phyloP scores from a whole-genome alignment of 2,113 vertebrate species.

The Azemiops feae region DNA sequence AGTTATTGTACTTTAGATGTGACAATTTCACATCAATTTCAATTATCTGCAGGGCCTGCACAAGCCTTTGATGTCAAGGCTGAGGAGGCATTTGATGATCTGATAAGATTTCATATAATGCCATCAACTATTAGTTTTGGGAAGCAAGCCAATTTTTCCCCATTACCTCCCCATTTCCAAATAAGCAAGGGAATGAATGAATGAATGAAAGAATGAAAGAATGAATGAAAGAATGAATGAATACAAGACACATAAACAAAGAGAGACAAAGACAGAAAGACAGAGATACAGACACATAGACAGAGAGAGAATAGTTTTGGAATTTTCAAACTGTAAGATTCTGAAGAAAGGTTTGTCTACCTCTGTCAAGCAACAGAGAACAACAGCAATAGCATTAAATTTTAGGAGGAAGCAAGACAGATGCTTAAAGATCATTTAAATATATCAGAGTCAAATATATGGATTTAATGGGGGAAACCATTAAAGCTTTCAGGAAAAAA shows the following conservation, averaged over 20 bases:
- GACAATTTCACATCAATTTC: background rate
- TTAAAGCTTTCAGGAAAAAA: background rate
- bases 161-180: background rate
- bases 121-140: background rate
- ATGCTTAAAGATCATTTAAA: background rate
- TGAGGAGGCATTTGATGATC: background rate
- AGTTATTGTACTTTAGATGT: background rate
- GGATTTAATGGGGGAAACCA: background rate
- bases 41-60: background rate
- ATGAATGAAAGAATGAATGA: background rate
- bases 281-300: background rate
- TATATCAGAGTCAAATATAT: too few species aligned
- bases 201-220: background rate
- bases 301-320: background rate
- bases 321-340: background rate
- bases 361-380: background rate
- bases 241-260: background rate
- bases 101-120: background rate
- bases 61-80: background rate
- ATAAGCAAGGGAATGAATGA: background rate
- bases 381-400: background rate
- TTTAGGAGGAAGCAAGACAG: background rate
- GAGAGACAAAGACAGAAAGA: background rate
- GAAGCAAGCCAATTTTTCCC: background rate
- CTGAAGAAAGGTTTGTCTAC: background rate